Percentiles rank a stretch among this genome's conserved stretches.
These are phyloP conservation scores for Pomatorhinus ruficollis DNA, from an alignment of 2,113 vertebrate species.

Conservation along the genomic window DNA sequence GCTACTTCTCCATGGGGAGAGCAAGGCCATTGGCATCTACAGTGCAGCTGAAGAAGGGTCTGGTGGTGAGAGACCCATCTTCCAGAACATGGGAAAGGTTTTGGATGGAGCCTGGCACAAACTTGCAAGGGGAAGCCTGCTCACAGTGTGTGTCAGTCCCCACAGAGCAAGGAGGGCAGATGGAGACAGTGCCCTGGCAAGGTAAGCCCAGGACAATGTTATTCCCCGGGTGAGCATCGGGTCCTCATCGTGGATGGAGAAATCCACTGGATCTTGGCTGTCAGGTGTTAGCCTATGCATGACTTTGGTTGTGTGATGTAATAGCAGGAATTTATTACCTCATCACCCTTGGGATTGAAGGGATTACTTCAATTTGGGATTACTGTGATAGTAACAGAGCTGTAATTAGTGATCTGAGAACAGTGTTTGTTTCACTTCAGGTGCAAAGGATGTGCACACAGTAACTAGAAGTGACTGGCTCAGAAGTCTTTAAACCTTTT, in stretches of 20 bases:
- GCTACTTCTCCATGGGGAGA: not conserved
- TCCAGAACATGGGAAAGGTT: not conserved
- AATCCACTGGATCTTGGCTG: not conserved
- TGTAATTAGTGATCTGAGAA: not conserved
- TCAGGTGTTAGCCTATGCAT: not conserved
- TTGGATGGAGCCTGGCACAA: not conserved
- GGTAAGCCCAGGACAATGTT: not conserved
- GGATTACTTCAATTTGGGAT: not conserved
- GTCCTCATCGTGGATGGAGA: fast-evolving
- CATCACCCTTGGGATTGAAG: not conserved
- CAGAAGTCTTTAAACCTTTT: not conserved
- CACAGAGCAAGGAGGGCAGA: not conserved
- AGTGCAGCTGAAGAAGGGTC: not conserved
- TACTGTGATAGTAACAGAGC: not conserved
- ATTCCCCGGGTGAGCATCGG: not conserved
- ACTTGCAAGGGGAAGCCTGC: not conserved
- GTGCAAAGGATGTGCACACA: not conserved
- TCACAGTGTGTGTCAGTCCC: not conserved
- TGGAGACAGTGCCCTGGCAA: not conserved
- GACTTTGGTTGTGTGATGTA: not conserved
- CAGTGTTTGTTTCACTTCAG: not conserved
- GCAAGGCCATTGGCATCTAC: not conserved
- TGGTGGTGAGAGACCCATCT: not conserved
- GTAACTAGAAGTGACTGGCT: not conserved
- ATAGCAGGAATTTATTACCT: not conserved